phyloP scores from a whole-genome alignment of 1,140 invertebrate species.

The Pseudomyrmex concolor region DNA sequence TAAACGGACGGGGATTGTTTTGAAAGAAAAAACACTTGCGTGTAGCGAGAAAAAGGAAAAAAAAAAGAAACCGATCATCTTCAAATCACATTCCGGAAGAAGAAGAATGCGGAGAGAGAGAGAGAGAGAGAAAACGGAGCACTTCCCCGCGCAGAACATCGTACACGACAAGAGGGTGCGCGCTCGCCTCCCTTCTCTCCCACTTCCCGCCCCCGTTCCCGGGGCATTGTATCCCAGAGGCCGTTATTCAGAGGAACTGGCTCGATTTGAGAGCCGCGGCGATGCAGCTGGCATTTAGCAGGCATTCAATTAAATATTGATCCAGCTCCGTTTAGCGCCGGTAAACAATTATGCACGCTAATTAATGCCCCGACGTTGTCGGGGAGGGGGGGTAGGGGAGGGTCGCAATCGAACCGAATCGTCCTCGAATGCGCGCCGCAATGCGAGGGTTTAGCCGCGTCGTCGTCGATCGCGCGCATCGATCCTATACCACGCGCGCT shows the following conservation, averaged over 20 bases:
- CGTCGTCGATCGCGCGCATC: conserved; percentile 63
- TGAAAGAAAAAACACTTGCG: neutral
- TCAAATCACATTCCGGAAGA: neutral
- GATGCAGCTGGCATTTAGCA: conserved; percentile 83
- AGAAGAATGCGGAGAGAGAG: conserved; percentile 37
- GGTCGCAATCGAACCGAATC: conserved; percentile 80
- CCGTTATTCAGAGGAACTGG: conserved; percentile 77
- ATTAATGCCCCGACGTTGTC: conserved; percentile 82
- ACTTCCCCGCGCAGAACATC: conserved; percentile 55
- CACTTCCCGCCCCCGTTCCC: conserved; percentile 21
- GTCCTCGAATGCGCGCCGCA: conserved; percentile 69
- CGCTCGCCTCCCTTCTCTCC: neutral
- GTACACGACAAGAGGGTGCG: conserved; percentile 62
- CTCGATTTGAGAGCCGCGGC: conserved; percentile 80
- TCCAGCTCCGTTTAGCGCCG: conserved; percentile 82
- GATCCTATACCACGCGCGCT: conserved; percentile 61
- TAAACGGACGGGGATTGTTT: neutral
- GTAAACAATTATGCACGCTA: conserved; percentile 85
- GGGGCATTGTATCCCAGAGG: conserved; percentile 67
- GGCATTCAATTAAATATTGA: conserved; percentile 85
- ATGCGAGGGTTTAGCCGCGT: conserved; percentile 19
- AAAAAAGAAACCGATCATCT: conserved; percentile 11
- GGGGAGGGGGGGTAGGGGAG: conserved; percentile 14
- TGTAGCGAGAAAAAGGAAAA: neutral
- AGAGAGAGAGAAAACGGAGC: neutral